Conservation (phyloP, 2,797 vertebrate genomes). For the Hippoglossus hippoglossus region DNA sequence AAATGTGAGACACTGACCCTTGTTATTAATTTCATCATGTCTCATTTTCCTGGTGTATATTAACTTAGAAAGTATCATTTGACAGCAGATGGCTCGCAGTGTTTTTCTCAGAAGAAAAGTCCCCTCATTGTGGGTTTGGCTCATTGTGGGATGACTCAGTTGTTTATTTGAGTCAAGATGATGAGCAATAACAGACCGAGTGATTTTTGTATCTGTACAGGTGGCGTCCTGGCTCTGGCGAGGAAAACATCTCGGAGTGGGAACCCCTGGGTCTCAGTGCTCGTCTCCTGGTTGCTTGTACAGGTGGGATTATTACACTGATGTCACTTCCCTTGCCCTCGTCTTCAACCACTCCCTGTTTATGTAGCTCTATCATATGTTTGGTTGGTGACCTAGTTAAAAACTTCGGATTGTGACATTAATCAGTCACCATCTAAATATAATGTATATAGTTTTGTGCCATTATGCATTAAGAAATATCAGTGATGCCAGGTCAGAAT, state of each 20-base stretch:
- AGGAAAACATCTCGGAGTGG: slow-evolving; percentile 84
- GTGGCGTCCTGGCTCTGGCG: slow-evolving; percentile 80
- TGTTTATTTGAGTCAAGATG: slow-evolving; percentile 57
- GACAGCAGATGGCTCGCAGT: slow-evolving; percentile 66
- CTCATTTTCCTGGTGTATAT: slow-evolving; percentile 48
- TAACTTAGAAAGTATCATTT: slow-evolving; percentile 59
- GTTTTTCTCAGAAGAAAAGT: slow-evolving; percentile 50
- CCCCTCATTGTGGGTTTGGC: slow-evolving; percentile 49
- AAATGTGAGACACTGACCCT: slow-evolving; percentile 60
- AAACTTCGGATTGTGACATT: too few relatives aligned
- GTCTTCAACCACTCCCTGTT: too few relatives aligned
- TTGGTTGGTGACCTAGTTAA: neutral
- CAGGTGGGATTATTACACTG: slow-evolving; percentile 77
- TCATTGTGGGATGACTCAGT: slow-evolving; percentile 60
- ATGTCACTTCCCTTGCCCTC: neutral
- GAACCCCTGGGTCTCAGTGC: slow-evolving; percentile 88
- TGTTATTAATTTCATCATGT: slow-evolving; percentile 65
- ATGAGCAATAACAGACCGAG: slow-evolving; percentile 43
- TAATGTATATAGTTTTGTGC: too few relatives aligned
- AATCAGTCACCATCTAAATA: too few relatives aligned
- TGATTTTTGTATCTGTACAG: slow-evolving; percentile 65
- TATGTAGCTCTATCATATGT: too few relatives aligned
- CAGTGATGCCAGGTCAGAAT: too few relatives aligned
- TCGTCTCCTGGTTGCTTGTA: slow-evolving; percentile 87
- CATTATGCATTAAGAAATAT: too few relatives aligned